phyloP scores from a whole-genome alignment of 2,113 vertebrate genomes.

The Phyllostomus discolor region DNA sequence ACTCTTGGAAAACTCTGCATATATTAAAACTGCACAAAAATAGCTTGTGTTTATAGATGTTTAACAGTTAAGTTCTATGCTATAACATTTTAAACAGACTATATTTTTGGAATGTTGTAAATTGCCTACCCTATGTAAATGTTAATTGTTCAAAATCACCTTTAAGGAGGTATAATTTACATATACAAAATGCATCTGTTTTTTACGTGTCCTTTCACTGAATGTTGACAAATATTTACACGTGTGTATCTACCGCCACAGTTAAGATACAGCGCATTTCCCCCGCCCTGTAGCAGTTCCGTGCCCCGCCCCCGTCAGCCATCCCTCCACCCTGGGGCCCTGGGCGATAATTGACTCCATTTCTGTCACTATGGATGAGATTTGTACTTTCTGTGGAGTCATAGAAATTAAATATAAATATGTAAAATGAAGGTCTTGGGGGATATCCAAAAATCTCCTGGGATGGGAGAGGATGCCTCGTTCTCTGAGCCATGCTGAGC shows the following conservation, averaged over 20 bases:
- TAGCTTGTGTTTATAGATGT: not conserved
- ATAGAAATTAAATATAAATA: not conserved
- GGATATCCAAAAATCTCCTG: not conserved
- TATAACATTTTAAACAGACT: not conserved
- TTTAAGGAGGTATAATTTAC: not conserved
- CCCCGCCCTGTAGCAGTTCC: not conserved
- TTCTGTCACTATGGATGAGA: not conserved
- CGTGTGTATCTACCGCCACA: not conserved
- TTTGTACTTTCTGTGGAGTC: not conserved
- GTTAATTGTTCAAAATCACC: not conserved
- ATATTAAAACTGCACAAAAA: not conserved
- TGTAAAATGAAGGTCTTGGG: not conserved
- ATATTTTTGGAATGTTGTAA: not conserved
- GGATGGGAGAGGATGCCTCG: not conserved
- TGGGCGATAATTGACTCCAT: not conserved
- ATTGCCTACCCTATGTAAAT: not conserved
- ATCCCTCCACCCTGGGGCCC: rapidly evolving
- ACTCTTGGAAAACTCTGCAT: not conserved
- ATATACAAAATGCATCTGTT: not conserved
- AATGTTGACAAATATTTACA: not conserved
- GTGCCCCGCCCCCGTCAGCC: not conserved
- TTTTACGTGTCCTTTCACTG: not conserved
- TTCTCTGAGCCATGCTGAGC: not conserved
- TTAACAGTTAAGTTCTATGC: not conserved
- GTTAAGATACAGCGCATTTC: not conserved